Percentiles rank a stretch among this genome's conserved stretches.
Conservation (phyloP, 2,113 vertebrate genomes). For the Origma solitaria region DNA sequence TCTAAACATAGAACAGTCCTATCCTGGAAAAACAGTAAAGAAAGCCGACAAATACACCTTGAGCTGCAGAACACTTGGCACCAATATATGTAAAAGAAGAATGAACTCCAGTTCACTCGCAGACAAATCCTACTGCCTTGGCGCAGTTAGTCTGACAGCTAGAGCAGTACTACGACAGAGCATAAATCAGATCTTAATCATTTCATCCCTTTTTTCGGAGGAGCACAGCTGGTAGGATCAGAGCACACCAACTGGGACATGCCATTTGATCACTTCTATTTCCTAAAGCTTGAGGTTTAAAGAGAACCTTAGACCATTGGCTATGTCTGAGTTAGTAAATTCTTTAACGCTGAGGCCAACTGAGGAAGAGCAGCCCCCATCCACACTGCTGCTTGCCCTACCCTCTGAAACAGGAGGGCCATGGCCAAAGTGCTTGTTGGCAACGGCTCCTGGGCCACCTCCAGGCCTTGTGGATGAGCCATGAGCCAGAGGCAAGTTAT, state of each 20-base stretch:
- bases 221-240: conserved; percentile 2
- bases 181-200: conserved; percentile 52
- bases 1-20: not conserved
- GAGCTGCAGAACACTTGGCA: not conserved
- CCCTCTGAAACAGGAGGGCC: not conserved
- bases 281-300: conserved; percentile 25
- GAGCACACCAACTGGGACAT: conserved; percentile 2
- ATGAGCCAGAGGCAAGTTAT: not conserved
- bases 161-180: not conserved
- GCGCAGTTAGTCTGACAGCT: not conserved
- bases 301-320: conserved; percentile 25
- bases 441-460: not conserved
- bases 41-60: not conserved
- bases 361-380: not conserved
- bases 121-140: conserved; percentile 10
- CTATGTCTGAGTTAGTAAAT: not conserved
- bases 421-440: not conserved
- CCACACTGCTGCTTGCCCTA: not conserved
- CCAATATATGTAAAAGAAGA: not conserved
- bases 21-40: not conserved
- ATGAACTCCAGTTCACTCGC: conserved; percentile 17
- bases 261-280: conserved; percentile 47
- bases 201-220: conserved; percentile 44
- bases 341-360: not conserved
- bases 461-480: not conserved